Base-by-base conservation (phyloP, 2,888 invertebrate species). In the Frankliniella intonsa region DNA sequence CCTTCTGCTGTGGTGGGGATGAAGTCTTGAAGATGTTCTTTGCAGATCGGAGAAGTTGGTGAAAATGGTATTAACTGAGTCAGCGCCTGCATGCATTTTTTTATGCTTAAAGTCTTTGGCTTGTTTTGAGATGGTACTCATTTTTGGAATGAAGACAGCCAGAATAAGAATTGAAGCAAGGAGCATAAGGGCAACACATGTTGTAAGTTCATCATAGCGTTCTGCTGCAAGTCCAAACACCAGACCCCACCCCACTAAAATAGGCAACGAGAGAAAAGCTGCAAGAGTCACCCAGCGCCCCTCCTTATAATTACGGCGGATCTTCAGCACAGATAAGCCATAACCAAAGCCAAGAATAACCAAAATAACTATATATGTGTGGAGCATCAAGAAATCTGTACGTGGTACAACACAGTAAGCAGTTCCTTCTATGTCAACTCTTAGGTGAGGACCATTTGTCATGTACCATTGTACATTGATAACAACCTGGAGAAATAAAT, bases 291-390 rank as follows among this genome's bases (percentile, higher is more conserved):
- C 85, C 86, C 86, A 86, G 83, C 86, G 85, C 49, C 86, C 87
- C 84, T 88, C 87, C 83, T 87, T 86, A 83, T 87, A 87, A 83
- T 87, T 87, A 80, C 87, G 83, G 55, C 86, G 84, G 62, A 87
- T 87, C 81, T 86, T 86, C 50, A 87, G 84, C 14, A 87, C 86
- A 38, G 86, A 85, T 10, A 86, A 83, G 25, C 87, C 87, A 83
- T 87, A 87, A 27, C 86, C 83, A 83, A 87, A 86, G 62, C 86
- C 86, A 38, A 86, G 82, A 5, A 86, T 81, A 50, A 86, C 85
- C 81, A 87, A 84, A 38, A 86, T 82, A 9, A 85, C 84, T 38
- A 86, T 83, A 84, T 87, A 87, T 27, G 85, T 83, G 82, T 87
- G 87, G 49, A 87, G 85, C 62, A 86, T 84, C 22, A 86, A 83